These are phyloP conservation scores for Ormyrus rosae DNA, from an alignment of 2,888 invertebrate species.

Conservation along the genomic window DNA sequence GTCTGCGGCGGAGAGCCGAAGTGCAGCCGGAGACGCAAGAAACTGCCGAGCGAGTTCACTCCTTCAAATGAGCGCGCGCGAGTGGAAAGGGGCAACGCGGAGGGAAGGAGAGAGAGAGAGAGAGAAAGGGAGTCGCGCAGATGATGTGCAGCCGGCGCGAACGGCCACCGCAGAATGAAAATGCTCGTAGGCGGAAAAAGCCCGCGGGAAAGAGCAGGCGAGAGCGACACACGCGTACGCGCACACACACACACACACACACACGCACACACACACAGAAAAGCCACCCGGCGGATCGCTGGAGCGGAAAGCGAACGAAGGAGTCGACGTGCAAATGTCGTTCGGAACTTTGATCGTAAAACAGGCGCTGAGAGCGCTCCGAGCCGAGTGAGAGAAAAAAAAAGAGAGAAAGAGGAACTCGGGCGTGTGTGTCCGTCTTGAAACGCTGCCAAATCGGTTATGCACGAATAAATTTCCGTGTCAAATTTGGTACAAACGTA, in stretches of 20 bases:
- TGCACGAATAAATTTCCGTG: constrained; percentile 73
- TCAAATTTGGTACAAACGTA: constrained; percentile 62
- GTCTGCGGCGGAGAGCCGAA: not conserved
- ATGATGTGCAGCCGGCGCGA: constrained; percentile 50
- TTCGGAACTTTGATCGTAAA: constrained; percentile 73
- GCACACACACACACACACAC: too few species aligned
- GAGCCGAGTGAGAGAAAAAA: constrained; percentile 10
- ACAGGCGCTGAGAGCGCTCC: constrained; percentile 60
- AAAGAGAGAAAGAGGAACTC: constrained; percentile 45
- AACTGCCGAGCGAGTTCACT: constrained; percentile 35
- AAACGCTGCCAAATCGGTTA: constrained; percentile 74
- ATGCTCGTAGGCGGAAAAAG: constrained; percentile 54
- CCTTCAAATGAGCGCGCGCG: constrained; percentile 50
- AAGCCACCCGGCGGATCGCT: constrained; percentile 27
- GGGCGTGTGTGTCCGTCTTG: constrained; percentile 67
- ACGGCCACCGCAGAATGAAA: constrained; percentile 53
- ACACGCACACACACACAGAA: too few species aligned
- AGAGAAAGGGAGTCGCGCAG: constrained; percentile 31
- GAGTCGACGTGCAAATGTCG: constrained; percentile 69
- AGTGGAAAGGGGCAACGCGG: constrained; percentile 33
- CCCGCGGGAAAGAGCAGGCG: constrained; percentile 28
- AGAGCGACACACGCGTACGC: not conserved
- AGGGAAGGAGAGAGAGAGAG: too few species aligned
- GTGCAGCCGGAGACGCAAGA: constrained; percentile 34
- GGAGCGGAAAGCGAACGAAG: constrained; percentile 53